A percentile compares a stretch with the other conserved stretches of the same genome.
phyloP scores from a whole-genome alignment of 2,113 vertebrate species.

The Callopanchax toddi region DNA sequence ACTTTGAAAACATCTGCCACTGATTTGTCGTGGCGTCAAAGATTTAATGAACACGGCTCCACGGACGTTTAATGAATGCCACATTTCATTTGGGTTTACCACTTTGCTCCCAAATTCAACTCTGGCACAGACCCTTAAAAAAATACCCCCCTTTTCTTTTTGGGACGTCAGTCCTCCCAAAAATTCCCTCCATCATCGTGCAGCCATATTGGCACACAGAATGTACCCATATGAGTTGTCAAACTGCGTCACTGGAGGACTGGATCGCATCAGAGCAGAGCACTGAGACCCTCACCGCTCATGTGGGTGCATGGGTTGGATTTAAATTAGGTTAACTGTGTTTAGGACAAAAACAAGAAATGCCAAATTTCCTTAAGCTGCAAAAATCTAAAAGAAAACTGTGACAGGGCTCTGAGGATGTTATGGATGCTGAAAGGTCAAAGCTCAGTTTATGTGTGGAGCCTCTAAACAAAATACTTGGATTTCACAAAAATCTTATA shows the following conservation, averaged over 20 bases:
- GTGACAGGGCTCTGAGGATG: not conserved
- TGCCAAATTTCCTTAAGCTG: constrained; percentile 11
- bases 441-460: not conserved
- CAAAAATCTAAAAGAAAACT: not conserved
- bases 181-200: constrained; percentile 28
- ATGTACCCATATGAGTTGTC: constrained; percentile 11
- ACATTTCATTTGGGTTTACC: constrained; percentile 70
- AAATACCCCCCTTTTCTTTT: constrained; percentile 37
- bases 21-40: constrained; percentile 80
- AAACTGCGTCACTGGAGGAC: constrained; percentile 49
- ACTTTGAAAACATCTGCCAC: constrained; percentile 78
- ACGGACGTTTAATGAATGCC: constrained; percentile 65
- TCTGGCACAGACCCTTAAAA: constrained; percentile 51
- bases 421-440: constrained; percentile 31
- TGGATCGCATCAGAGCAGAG: constrained; percentile 56
- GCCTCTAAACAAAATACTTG: not conserved
- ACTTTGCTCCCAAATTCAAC: constrained; percentile 51
- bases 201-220: constrained; percentile 33
- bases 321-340: constrained; percentile 22
- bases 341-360: not conserved
- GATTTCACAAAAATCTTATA: constrained; percentile 4
- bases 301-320: not conserved
- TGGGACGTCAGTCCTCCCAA: constrained; percentile 31
- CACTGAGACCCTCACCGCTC: constrained; percentile 12
- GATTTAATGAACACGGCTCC: constrained; percentile 76